These are phyloP conservation scores for Thereva unica DNA, from an alignment of 2,888 invertebrate species.

Conservation along the genomic window DNA sequence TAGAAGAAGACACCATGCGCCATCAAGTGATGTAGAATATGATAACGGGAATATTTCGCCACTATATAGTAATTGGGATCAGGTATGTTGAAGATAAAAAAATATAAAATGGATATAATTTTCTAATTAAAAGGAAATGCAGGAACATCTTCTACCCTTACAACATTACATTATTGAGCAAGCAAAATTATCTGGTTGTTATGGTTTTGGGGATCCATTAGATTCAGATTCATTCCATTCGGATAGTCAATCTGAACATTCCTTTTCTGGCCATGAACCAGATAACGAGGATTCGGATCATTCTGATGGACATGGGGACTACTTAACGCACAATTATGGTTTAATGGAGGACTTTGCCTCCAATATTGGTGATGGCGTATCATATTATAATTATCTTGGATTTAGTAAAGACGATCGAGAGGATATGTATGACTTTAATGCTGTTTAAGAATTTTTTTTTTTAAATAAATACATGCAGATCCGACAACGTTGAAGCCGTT, in stretches of 20 bases:
- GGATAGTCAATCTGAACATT: slow-evolving; percentile 70
- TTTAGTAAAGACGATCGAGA: slow-evolving; percentile 63
- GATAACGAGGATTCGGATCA: slow-evolving; percentile 78
- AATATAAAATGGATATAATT: slow-evolving; percentile 3
- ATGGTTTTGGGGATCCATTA: slow-evolving; percentile 69
- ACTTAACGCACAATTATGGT: slow-evolving; percentile 66
- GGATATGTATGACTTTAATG: slow-evolving; percentile 51
- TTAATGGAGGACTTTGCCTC: slow-evolving; percentile 54
- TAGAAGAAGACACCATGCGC: slow-evolving; percentile 45
- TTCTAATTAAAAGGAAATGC: slow-evolving; percentile 59
- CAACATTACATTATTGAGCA: slow-evolving; percentile 89
- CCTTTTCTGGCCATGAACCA: slow-evolving; percentile 72
- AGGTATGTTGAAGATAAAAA: slow-evolving; percentile 46
- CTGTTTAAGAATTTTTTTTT: slow-evolving; percentile 6
- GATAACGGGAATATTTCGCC: slow-evolving; percentile 67
- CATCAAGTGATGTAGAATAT: slow-evolving; percentile 60
- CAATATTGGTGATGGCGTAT: slow-evolving; percentile 62
- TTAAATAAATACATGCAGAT: slow-evolving; percentile 49
- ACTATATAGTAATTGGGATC: slow-evolving; percentile 74
- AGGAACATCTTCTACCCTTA: slow-evolving; percentile 76
- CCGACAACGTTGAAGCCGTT: slow-evolving; percentile 58
- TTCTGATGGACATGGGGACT: slow-evolving; percentile 66
- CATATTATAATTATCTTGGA: slow-evolving; percentile 66
- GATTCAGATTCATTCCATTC: slow-evolving; percentile 79
- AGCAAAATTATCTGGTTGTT: slow-evolving; percentile 70